phyloP scores from a whole-genome alignment of 2,888 invertebrate species.

The Coecobrya sp. region DNA sequence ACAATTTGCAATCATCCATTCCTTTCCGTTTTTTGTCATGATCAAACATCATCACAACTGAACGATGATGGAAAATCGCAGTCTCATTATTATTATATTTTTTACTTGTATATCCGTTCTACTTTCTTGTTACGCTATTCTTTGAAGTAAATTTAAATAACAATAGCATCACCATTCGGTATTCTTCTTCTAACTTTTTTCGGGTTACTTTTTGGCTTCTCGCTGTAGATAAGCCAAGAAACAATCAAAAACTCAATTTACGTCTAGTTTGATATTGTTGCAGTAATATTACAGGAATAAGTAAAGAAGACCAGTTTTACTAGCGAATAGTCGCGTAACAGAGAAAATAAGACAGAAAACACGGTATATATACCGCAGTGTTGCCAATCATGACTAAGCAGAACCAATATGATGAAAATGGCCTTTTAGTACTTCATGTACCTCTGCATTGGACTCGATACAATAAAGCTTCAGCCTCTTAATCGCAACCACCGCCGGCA shows the following conservation, averaged over 20 bases:
- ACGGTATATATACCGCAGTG: conserved; percentile 7
- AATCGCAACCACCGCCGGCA: conserved; percentile 24
- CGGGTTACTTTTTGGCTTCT: not conserved
- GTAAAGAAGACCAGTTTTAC: not conserved
- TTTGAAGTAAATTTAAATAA: conserved; percentile 40
- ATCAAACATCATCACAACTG: conserved; percentile 45
- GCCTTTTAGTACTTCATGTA: not conserved
- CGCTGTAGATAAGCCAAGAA: conserved; percentile 11
- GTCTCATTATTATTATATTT: not conserved
- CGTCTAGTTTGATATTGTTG: conserved; percentile 30
- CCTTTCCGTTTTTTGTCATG: conserved; percentile 1
- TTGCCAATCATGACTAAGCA: conserved; percentile 36
- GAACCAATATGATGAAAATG: conserved; percentile 1
- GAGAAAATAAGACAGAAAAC: not conserved
- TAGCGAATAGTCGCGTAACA: not conserved
- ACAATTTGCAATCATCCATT: conserved; percentile 58
- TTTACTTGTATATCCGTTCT: not conserved
- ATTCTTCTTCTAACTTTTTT: not conserved
- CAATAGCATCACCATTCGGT: not conserved
- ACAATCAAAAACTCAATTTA: conserved; percentile 60
- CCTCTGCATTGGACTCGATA: not conserved
- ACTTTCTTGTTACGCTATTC: not conserved
- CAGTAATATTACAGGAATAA: not conserved
- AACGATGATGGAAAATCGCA: conserved; percentile 35
- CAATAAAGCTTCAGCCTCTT: not conserved